Evolutionary conservation across 2,888 invertebrate genomes (phyloP), one percentile per base, ranked within the genome.

Genomic region (Willowsia nigromaculata): DNA sequence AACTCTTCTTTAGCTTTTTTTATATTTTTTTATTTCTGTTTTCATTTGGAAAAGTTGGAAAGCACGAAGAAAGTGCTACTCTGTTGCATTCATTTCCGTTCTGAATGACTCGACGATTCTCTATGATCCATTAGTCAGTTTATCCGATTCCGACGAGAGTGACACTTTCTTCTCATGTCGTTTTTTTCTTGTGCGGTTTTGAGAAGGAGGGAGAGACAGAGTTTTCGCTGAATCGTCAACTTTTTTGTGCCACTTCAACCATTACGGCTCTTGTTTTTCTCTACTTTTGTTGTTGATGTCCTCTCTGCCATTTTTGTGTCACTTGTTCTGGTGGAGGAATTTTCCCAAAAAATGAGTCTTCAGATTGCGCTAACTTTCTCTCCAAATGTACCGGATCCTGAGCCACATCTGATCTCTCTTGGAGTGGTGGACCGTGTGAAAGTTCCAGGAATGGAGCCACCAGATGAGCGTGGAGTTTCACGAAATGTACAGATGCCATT

Each of bases 401-500:
- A 92, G 80, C 93, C 93, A 85, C 93, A 93, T 87, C 93, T 91
- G 74, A 92, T 93, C 90, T 93, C 93, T 30, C 92, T 85, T 27
- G 92, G 92, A 86, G 92, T 91, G 33, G 91, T 91, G 43, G 92
- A 91, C 76, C 92, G 90, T 25, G 91, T 92, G 43, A 90, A 91
- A 59, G 84, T 90, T 59, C 91, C 91, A 27, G 90, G 94, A 93
- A 93, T 93, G 93, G 88, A 94, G 94, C 93, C 94, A 93, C 93
- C 94, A 43, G 92, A 91, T 22, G 93, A 92, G 15, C 92, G 90
- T 65, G 92, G 92, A 18, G 92, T 91, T 15, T 91, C 92, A 13
- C 91, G 90, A 56, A 91, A 92, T 27, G 92, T 91, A 84, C 93
- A 93, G 65, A 91, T 91, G 5, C 93, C 93, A 84, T 93, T 93